A percentile compares a stretch with the other conserved stretches of the same genome.
Conservation (phyloP, 92 coral and sea anemone genomes). For the Micromussa lordhowensis region DNA sequence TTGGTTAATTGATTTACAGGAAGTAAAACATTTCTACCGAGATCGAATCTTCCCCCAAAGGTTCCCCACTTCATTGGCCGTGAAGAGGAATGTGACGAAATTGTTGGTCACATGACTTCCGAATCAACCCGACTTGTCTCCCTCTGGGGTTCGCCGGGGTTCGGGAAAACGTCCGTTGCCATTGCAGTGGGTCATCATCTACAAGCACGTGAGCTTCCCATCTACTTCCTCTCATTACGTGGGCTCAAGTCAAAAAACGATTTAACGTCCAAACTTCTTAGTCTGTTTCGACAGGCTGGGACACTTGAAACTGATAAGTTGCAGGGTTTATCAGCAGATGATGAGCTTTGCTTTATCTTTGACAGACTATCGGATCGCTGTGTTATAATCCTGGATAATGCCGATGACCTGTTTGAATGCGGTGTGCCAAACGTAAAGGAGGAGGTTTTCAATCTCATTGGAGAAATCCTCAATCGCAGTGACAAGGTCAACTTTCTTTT, state of each 20-base stretch:
- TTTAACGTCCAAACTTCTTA: neutral
- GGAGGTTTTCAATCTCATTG: neutral
- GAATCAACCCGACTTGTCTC: neutral
- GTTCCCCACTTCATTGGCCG: neutral
- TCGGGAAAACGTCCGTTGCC: neutral
- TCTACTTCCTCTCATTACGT: neutral
- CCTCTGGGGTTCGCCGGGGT: neutral
- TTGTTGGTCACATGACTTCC: neutral
- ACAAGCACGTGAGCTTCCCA: neutral
- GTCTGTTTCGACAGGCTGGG: neutral
- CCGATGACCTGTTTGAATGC: neutral
- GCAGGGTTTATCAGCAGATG: neutral
- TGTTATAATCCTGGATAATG: neutral
- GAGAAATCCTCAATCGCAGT: neutral
- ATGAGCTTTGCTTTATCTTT: neutral
- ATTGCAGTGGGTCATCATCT: neutral
- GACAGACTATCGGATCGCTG: neutral
- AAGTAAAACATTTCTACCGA: too few relatives aligned
- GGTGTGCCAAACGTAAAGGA: neutral
- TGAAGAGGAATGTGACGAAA: neutral
- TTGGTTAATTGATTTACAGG: too few relatives aligned
- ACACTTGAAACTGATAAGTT: neutral
- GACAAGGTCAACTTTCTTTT: neutral
- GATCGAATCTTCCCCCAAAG: neutral
- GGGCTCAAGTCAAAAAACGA: neutral